These are phyloP conservation scores for Euwallacea similis DNA, from an alignment of 1,140 invertebrate species.

Conservation along the genomic window DNA sequence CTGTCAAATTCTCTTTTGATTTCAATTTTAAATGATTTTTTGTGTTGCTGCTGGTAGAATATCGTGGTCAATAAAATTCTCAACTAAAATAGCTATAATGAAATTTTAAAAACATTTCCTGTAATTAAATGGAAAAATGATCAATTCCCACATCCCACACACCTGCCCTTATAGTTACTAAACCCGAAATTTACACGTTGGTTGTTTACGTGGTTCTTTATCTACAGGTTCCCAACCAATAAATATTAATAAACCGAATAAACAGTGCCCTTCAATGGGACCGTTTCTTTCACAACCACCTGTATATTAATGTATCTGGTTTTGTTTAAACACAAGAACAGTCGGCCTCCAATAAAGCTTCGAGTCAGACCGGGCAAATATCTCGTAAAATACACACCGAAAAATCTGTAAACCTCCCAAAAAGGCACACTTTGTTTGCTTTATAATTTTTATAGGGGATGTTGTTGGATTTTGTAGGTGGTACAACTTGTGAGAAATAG, in stretches of 20 bases:
- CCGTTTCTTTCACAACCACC: constrained; percentile 21
- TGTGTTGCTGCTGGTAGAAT: too few species aligned
- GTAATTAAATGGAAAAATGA: too few species aligned
- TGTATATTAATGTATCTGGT: constrained; percentile 22
- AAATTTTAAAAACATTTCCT: too few species aligned
- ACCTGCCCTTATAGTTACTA: too few species aligned
- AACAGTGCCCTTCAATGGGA: constrained; percentile 12
- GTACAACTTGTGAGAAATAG: background rate
- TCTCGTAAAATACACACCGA: constrained; percentile 15
- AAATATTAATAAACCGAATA: constrained; percentile 29
- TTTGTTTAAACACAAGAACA: constrained; percentile 16
- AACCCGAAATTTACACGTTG: too few species aligned
- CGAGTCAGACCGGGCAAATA: constrained; percentile 9
- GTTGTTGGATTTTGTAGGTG: background rate
- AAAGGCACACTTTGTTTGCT: constrained; percentile 20
- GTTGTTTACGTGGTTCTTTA: background rate
- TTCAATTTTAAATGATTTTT: too few species aligned
- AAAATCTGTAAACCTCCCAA: constrained; percentile 15
- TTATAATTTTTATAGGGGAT: constrained; percentile 24
- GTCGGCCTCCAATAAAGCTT: constrained; percentile 14
- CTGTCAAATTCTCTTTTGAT: too few species aligned
- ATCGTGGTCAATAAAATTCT: too few species aligned
- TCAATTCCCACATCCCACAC: too few species aligned
- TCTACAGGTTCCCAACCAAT: constrained; percentile 24
- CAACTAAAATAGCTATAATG: too few species aligned